These are phyloP conservation scores for Cossypha dichroa DNA, from an alignment of 2,797 vertebrate genomes.

Conservation along the genomic window DNA sequence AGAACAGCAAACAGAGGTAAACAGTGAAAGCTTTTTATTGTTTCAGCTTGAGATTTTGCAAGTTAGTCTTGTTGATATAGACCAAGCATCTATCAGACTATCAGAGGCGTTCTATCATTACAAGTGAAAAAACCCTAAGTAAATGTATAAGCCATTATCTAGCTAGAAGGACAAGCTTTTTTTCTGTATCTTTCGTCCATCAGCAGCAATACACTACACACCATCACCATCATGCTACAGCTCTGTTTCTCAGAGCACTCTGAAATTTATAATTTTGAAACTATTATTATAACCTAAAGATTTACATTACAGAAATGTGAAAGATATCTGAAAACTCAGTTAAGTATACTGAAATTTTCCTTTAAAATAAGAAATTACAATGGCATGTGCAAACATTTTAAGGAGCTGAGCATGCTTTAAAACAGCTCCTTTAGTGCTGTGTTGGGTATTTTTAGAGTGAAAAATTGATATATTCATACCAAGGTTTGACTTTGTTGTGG, in stretches of 20 bases:
- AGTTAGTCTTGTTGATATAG: not conserved
- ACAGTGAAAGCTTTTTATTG: not conserved
- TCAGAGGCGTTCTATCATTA: not conserved
- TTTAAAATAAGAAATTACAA: not conserved
- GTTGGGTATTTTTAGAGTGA: not conserved
- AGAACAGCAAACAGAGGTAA: not conserved
- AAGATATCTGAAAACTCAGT: not conserved
- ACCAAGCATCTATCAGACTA: not conserved
- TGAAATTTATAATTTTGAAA: not conserved
- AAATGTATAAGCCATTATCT: not conserved
- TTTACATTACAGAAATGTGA: not conserved
- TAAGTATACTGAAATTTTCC: not conserved
- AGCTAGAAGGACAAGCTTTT: not conserved
- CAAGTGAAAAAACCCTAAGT: not conserved
- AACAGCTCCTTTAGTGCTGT: rapidly evolving
- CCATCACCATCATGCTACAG: not conserved
- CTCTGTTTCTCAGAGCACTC: not conserved
- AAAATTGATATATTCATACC: not conserved
- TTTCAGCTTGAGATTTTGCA: not conserved
- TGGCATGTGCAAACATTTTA: not conserved
- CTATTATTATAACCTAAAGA: not conserved
- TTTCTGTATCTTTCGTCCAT: not conserved
- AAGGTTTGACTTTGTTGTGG: not conserved
- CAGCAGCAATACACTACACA: not conserved
- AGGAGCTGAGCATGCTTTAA: not conserved